Evolutionary conservation across 1,140 invertebrate species (phyloP), one percentile per base, ranked within the genome.

Genomic region (Drosophila trapezifrons): DNA sequence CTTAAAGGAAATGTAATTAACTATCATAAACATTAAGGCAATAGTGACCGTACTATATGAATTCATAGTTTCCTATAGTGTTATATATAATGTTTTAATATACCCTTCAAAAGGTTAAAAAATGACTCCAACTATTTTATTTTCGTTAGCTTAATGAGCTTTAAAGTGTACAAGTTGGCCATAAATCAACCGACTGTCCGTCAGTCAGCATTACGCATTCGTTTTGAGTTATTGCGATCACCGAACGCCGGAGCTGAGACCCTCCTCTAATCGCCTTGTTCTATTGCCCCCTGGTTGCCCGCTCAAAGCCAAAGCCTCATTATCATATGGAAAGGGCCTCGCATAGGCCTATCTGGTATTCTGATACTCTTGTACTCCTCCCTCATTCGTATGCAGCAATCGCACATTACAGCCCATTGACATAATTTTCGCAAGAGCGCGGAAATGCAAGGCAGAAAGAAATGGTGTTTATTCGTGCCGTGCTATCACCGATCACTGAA

Each of bases 391-490:
- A 59, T 60, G 54, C 40, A 54, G 32, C 27, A 45, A 38, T 59
- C 59, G 75, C 62, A 66, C 65, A 56, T 64, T 65, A 67, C 55
- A 59, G 70, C 57, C 49, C 56, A 70, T 70, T 77, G 65, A 70
- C 52, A 83, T 89, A 52, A 56, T 75, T 80, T 84, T 79, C 65
- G 72, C 84, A 79, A 87, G 67, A 83, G 29, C 62, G 42, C 42
- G 40, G 56, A 75, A 64, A 47, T 58, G 55, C 38, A 59, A 62
- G 66, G n/a, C 27, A 54, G 25, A 67, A 37, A 73, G 66, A 76
- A 72, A 79, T 84, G 76, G 63, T 59, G 63, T 43, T 70, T 71
- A 72, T 43, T 57, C 27, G 63, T 59, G 70, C 37, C 52, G 17
- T 37, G 59, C 57, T 80, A 81, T 73, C 78, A 49, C 25, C 43